Evolutionary conservation across 2,797 vertebrate species (phyloP), one percentile per base, ranked within the genome.

Genomic region (Sebastes hopkinsi): DNA sequence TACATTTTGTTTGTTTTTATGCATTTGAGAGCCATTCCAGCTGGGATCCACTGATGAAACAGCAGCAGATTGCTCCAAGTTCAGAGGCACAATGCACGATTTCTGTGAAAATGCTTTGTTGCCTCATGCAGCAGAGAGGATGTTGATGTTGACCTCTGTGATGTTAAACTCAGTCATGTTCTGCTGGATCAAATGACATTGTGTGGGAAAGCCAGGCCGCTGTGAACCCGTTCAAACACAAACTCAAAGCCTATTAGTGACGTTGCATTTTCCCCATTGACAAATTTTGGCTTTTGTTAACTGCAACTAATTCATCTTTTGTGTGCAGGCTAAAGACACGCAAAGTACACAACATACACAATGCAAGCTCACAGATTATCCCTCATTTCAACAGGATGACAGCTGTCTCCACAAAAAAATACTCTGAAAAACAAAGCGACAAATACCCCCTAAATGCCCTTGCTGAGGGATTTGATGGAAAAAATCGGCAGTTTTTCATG

Each of bases 211-310:
- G 9, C 50, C 66, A 42, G 36, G 32, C 72, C 56, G n/a, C 80
- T 64, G 22, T 62, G 67, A 80, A 61, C 6, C 22, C 23, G n/a
- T 71, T 87, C 38, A 78, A 77, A 87, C 34, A 74, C 71, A 79
- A 78, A 71, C 81, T 79, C 67, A 89, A 92, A 91, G 85, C 90
- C 87, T 86, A 87, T 93, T 90, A 90, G 81, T 85, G 80, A 84
- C 25, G 4, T 88, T 23, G 10, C 18, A 23, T 76, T 87, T 79
- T 82, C 86, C 85, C 89, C 75, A 70, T 80, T 82, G 88, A 85
- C 86, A 80, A 82, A 64, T 90, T 88, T 76, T 65, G 81, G 87
- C 85, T 90, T 88, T 90, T 91, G 88, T 90, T 85, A 72, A 79
- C 83, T 84, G 84, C 71, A 29, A 71, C 90, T 87, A 89, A 92